Percentiles rank a stretch among this genome's conserved stretches.
These are phyloP conservation scores for Solea senegalensis DNA, from an alignment of 2,113 vertebrate species.

Conservation along the genomic window DNA sequence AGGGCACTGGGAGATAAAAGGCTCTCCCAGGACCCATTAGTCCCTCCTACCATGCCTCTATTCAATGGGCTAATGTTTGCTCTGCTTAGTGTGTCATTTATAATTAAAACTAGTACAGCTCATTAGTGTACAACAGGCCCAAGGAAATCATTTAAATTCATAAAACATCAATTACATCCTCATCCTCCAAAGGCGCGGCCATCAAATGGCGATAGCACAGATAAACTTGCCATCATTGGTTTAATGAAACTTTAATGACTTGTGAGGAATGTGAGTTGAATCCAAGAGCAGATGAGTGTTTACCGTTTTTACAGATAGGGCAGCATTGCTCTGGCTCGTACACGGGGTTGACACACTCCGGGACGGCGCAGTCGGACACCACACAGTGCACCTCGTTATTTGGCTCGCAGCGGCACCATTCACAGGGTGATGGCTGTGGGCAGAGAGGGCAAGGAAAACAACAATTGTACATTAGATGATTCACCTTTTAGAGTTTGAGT, in stretches of 20 bases:
- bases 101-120: constrained; percentile 77
- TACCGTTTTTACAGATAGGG: constrained; percentile 99
- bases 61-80: constrained; percentile 81
- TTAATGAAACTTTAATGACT: constrained; percentile 63
- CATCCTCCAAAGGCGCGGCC: constrained; percentile 49
- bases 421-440: constrained; percentile 86
- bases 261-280: constrained; percentile 23
- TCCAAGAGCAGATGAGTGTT: constrained; percentile 69
- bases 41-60: constrained; percentile 71
- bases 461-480: constrained; percentile 54
- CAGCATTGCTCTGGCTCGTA: constrained; percentile 99
- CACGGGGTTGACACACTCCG: constrained; percentile 99
- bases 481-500: constrained; percentile 15
- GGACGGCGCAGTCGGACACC: constrained; percentile 98
- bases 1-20: constrained; percentile 68
- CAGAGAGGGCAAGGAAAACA: constrained; percentile 58
- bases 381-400: constrained; percentile 99
- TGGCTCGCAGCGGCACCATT: constrained; percentile 99
- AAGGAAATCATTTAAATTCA: constrained; percentile 75
- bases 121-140: constrained; percentile 70
- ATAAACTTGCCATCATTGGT: constrained; percentile 54
- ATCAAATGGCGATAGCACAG: constrained; percentile 50
- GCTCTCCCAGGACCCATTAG: constrained; percentile 77
- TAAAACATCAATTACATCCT: constrained; percentile 74
- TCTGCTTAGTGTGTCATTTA: constrained; percentile 76